A percentile compares a stretch with the other conserved stretches of the same genome.
phyloP scores from a whole-genome alignment of 2,113 vertebrate genomes.

The Rhombomys opimus region DNA sequence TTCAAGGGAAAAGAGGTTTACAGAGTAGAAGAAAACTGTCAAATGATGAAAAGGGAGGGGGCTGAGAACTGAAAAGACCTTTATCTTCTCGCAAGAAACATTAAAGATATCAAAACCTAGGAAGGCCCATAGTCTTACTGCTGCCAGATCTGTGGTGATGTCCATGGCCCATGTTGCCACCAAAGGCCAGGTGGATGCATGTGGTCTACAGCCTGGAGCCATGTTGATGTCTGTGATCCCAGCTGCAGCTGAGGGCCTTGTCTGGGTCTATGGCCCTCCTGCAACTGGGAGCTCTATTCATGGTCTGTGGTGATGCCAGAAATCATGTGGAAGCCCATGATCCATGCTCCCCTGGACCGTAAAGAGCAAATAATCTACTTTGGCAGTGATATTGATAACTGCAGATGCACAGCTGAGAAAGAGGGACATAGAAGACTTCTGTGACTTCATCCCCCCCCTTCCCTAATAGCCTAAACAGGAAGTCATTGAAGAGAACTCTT shows the following conservation, averaged over 20 bases:
- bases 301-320: too few species aligned
- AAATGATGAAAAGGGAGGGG: background rate
- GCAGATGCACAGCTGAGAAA: too few species aligned
- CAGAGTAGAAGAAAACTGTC: background rate
- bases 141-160: background rate
- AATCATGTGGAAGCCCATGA: too few species aligned
- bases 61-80: background rate
- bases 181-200: too few species aligned
- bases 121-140: background rate
- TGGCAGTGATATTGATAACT: too few species aligned
- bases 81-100: background rate
- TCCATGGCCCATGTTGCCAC: background rate
- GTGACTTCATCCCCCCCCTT: background rate
- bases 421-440: background rate
- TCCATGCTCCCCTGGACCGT: too few species aligned
- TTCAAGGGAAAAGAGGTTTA: background rate
- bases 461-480: background rate
- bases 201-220: too few species aligned
- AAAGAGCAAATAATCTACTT: too few species aligned
- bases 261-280: too few species aligned
- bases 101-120: background rate
- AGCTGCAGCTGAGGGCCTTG: too few species aligned
- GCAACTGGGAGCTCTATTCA: too few species aligned
- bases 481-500: background rate
- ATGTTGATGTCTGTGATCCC: too few species aligned